Conservation (phyloP, 2,113 vertebrate species). For the Eolophus roseicapilla region DNA sequence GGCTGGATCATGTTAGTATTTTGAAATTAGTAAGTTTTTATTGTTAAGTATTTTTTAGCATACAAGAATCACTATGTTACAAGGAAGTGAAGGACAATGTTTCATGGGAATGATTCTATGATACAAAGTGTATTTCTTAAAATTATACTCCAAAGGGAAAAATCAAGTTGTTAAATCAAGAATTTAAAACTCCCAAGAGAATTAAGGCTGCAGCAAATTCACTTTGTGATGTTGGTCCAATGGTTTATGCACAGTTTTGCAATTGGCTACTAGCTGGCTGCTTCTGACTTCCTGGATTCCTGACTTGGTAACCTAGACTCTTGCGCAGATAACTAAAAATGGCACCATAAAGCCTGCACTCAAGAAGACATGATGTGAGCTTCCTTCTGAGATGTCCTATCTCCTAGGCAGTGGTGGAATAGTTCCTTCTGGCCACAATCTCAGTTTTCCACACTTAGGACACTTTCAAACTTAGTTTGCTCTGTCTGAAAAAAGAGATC, state of each 20-base stretch:
- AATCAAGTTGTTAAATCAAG: neutral
- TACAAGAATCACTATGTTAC: neutral
- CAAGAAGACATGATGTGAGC: neutral
- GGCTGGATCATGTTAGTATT: neutral
- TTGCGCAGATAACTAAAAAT: neutral
- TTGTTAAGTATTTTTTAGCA: neutral
- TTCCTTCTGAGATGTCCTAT: neutral
- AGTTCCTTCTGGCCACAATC: neutral
- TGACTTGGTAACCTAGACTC: neutral
- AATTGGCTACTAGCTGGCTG: neutral
- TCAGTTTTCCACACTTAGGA: neutral
- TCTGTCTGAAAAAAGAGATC: neutral
- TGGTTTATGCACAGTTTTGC: neutral
- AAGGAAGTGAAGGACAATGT: neutral
- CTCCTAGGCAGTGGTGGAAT: neutral
- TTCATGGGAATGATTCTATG: neutral
- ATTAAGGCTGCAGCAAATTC: neutral
- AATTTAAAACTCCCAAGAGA: neutral
- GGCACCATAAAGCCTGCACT: neutral
- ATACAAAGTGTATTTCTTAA: neutral
- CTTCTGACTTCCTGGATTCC: neutral
- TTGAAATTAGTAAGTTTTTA: neutral
- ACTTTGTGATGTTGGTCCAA: neutral
- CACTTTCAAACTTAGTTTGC: neutral
- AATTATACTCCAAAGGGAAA: neutral